Percentiles rank a stretch among this genome's conserved stretches.
These are phyloP conservation scores for Bagarius yarrelli DNA, from an alignment of 2,113 vertebrate genomes.

Conservation along the genomic window DNA sequence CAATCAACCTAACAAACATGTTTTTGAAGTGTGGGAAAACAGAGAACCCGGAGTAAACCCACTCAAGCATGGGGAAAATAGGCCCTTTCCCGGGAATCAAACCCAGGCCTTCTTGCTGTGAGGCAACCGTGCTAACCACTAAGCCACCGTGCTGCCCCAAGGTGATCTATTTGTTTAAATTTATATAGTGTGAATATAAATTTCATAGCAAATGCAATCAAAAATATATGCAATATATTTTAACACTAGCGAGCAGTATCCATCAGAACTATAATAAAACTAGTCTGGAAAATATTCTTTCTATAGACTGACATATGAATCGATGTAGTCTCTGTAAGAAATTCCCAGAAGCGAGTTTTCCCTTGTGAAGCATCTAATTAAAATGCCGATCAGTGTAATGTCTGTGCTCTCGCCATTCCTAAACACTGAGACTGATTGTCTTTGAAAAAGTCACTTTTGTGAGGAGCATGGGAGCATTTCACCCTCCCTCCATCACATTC, in stretches of 20 bases:
- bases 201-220: neutral
- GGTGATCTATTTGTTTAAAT: neutral
- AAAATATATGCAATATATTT: neutral
- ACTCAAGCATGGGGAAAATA: too few species aligned
- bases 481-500: constrained; percentile 50
- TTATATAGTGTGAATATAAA: neutral
- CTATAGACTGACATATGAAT: constrained; percentile 12
- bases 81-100: too few species aligned
- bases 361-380: constrained; percentile 25
- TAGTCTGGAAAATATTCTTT: constrained; percentile 2
- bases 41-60: too few species aligned
- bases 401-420: neutral
- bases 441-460: constrained; percentile 33
- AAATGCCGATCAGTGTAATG: constrained; percentile 21
- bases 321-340: constrained; percentile 2
- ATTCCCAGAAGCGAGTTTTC: constrained; percentile 7
- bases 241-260: neutral
- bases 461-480: constrained; percentile 28
- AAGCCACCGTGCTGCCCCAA: neutral
- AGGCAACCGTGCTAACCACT: too few species aligned
- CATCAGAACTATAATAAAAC: neutral
- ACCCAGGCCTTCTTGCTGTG: too few species aligned
- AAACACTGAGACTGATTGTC: constrained; percentile 37
- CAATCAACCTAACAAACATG: too few species aligned
- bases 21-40: too few species aligned